Conservation (phyloP, 2,888 invertebrate genomes). For the Meloe dianella region DNA sequence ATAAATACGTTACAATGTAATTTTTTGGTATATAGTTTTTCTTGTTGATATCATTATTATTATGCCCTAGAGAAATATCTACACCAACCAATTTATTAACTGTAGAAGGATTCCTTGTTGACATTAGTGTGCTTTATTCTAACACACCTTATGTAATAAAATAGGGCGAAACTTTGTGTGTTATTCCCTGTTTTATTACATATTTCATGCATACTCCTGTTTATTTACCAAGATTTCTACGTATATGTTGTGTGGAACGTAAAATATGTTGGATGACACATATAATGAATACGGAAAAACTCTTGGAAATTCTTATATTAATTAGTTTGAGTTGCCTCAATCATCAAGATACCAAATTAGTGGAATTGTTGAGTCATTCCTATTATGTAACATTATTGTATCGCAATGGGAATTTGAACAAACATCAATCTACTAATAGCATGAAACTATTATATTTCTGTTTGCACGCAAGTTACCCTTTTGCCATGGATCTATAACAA, state of each 20-base stretch:
- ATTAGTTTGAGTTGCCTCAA: constrained; percentile 3
- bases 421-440: constrained; percentile 21
- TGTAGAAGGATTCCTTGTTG: not conserved
- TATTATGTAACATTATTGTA: constrained; percentile 23
- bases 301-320: not conserved
- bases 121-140: not conserved
- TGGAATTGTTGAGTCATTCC: constrained; percentile 24
- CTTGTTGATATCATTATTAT: not conserved
- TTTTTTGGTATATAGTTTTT: not conserved
- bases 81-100: not conserved
- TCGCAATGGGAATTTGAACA: constrained; percentile 21
- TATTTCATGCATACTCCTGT: not conserved
- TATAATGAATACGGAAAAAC: too few relatives aligned
- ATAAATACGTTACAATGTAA: not conserved
- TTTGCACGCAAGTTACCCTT: not conserved
- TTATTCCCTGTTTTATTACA: not conserved
- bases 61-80: not conserved
- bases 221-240: too few relatives aligned
- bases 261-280: too few relatives aligned
- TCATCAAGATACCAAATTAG: constrained; percentile 20
- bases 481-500: not conserved
- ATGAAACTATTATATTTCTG: constrained; percentile 16
- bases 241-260: too few relatives aligned
- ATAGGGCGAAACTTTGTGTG: not conserved
- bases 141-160: not conserved